A percentile compares a stretch with the other conserved stretches of the same genome.
These are phyloP conservation scores for Parazoanthus atlanticus DNA, from an alignment of 92 coral and sea anemone species.

Conservation along the genomic window DNA sequence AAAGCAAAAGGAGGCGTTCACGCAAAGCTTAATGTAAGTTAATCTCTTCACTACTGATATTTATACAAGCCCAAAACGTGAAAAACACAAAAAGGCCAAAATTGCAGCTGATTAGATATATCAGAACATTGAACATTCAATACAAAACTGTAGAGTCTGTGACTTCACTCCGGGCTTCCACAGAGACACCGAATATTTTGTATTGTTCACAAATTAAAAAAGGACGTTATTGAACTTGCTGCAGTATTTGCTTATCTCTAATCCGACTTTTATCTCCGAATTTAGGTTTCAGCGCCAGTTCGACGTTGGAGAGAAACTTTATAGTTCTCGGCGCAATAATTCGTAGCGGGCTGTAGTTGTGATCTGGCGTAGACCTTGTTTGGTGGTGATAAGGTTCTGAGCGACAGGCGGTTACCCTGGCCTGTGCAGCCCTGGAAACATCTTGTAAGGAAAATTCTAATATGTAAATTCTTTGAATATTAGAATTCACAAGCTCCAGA, in stretches of 20 bases:
- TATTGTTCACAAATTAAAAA: neutral
- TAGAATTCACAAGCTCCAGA: neutral
- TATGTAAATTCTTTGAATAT: neutral
- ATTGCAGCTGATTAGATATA: neutral
- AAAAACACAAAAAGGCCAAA: neutral
- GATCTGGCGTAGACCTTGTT: too few species aligned
- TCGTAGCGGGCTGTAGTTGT: neutral
- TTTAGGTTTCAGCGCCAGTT: neutral
- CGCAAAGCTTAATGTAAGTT: neutral
- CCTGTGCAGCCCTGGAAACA: neutral
- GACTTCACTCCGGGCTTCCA: neutral
- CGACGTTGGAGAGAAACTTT: neutral
- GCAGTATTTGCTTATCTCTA: conserved; percentile 25
- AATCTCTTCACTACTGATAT: conserved; percentile 19
- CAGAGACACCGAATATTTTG: neutral
- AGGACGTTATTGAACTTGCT: conserved; percentile 4
- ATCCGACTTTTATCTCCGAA: conserved; percentile 27
- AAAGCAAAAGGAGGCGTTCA: neutral
- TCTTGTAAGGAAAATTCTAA: neutral
- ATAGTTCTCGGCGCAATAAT: neutral
- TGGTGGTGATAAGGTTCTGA: neutral
- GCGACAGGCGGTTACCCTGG: neutral
- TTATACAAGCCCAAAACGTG: conserved; percentile 23
- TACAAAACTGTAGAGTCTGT: too few species aligned
- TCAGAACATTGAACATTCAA: neutral